Conservation (phyloP, 2,888 invertebrate species). For the Polyommatus iphigenia region DNA sequence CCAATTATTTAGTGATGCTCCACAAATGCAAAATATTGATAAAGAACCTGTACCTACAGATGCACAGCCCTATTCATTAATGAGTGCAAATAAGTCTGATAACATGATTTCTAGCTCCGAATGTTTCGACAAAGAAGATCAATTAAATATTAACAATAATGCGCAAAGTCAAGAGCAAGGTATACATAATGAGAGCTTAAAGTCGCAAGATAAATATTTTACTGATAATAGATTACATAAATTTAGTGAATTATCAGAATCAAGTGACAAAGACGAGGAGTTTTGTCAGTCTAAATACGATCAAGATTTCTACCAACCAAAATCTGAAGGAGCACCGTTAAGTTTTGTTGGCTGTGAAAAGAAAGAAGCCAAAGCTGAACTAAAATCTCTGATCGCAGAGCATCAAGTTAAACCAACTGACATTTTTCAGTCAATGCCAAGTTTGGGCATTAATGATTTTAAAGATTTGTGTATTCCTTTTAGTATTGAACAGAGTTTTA, state of each 20-base stretch:
- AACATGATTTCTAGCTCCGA: not conserved
- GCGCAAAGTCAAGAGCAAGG: not conserved
- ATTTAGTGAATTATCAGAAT: not conserved
- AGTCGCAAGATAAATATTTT: not conserved
- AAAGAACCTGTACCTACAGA: not conserved
- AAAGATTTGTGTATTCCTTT: slow-evolving; percentile 29
- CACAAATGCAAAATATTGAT: not conserved
- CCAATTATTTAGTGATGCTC: not conserved
- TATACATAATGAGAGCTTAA: not conserved
- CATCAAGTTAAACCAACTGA: slow-evolving; percentile 26
- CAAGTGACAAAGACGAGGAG: not conserved
- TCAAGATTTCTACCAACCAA: slow-evolving; percentile 19
- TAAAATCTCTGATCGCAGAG: not conserved
- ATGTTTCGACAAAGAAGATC: not conserved
- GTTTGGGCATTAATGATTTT: slow-evolving; percentile 28
- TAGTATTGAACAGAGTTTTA: slow-evolving; percentile 22
- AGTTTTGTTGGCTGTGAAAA: slow-evolving; percentile 23
- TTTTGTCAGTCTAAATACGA: not conserved
- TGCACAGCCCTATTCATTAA: not conserved
- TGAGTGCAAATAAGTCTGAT: not conserved
- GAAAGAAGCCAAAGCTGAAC: slow-evolving; percentile 1
- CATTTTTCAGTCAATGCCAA: slow-evolving; percentile 28
- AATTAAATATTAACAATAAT: not conserved
- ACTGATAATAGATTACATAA: not conserved
- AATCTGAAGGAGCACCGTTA: slow-evolving; percentile 1